phyloP scores from a whole-genome alignment of 2,113 vertebrate genomes.

The Ariopsis seemanni region DNA sequence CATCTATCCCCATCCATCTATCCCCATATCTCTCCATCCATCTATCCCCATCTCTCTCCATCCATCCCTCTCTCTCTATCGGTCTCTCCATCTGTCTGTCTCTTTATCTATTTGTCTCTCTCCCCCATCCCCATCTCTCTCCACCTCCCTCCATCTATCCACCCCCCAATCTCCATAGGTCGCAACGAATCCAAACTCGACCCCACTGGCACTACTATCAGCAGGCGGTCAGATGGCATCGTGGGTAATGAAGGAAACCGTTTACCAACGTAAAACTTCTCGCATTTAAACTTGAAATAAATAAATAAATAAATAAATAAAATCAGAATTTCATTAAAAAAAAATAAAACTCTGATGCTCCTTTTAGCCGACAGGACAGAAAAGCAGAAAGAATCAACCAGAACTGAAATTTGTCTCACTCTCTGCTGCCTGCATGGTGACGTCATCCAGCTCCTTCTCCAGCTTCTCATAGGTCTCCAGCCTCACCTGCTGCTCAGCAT shows the following conservation, averaged over 20 bases:
- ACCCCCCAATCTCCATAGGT: no score
- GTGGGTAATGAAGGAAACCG: background rate
- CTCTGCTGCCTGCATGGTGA: slow-evolving; percentile 95
- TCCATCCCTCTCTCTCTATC: no score
- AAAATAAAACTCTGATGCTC: background rate
- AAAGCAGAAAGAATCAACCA: background rate
- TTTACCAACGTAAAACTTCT: background rate
- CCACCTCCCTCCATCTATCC: no score
- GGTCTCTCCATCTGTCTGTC: no score
- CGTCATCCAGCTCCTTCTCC: slow-evolving; percentile 92
- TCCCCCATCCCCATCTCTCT: no score
- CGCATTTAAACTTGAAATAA: background rate
- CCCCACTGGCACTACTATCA: background rate
- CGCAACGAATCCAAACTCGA: background rate
- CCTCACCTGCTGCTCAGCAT: slow-evolving; percentile 82
- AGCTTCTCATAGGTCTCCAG: slow-evolving; percentile 90
- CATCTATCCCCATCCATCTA: no score
- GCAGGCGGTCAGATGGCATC: background rate
- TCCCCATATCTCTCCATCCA: no score
- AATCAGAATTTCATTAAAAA: background rate
- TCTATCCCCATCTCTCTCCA: no score
- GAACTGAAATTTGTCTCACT: slow-evolving; percentile 69
- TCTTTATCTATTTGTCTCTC: no score
- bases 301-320: no score
- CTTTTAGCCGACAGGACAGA: background rate